Percentiles rank a stretch among this genome's conserved stretches.
phyloP scores from a whole-genome alignment of 2,888 invertebrate genomes.

The Octodonta nipae region DNA sequence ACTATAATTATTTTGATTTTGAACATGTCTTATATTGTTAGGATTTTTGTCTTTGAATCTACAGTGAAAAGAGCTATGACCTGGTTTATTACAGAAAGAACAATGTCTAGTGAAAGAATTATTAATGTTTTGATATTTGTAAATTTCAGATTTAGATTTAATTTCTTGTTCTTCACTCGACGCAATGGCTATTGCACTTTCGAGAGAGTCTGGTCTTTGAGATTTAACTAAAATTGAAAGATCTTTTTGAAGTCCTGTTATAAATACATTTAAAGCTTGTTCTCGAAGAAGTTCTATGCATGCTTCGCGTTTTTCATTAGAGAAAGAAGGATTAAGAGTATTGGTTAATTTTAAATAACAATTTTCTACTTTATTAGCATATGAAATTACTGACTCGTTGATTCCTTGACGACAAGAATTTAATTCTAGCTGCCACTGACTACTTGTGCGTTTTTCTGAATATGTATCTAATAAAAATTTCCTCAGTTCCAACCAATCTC shows the following conservation, averaged over 20 bases:
- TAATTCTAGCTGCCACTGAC: slow-evolving; percentile 22
- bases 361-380: slow-evolving; percentile 20
- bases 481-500: slow-evolving; percentile 12
- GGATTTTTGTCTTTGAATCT: no score
- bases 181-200: slow-evolving; percentile 11
- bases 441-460: slow-evolving; percentile 19
- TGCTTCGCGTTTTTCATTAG: neutral
- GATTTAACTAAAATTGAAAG: slow-evolving; percentile 8
- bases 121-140: slow-evolving; percentile 9
- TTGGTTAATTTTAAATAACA: slow-evolving; percentile 21
- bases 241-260: slow-evolving; percentile 8
- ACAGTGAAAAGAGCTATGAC: no score
- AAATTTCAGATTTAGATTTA: slow-evolving; percentile 10
- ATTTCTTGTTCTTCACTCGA: slow-evolving; percentile 11
- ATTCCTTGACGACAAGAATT: slow-evolving; percentile 18
- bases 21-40: no score
- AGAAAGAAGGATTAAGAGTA: slow-evolving; percentile 4
- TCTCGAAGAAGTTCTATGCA: slow-evolving; percentile 5
- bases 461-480: slow-evolving; percentile 9
- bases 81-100: slow-evolving; percentile 7
- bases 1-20: slow-evolving; percentile 5
- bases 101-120: slow-evolving; percentile 7
- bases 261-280: slow-evolving; percentile 9
- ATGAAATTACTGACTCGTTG: slow-evolving; percentile 18
- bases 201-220: slow-evolving; percentile 8